phyloP scores from a whole-genome alignment of 2,888 invertebrate species.

The Eucera pruinosa region DNA sequence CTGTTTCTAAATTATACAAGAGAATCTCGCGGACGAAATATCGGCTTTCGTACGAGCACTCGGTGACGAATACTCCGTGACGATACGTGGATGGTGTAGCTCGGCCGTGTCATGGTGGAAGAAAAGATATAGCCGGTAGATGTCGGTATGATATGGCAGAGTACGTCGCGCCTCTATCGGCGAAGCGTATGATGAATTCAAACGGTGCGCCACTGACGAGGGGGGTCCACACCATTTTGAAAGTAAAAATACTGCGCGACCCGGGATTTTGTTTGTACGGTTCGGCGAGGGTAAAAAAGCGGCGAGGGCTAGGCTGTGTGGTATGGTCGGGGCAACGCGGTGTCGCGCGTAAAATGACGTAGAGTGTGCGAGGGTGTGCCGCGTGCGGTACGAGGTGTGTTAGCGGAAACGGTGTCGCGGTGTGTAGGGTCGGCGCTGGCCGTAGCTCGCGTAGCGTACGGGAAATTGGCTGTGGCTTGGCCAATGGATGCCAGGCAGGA shows the following conservation, averaged over 20 bases:
- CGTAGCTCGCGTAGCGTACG: slow-evolving; percentile 68
- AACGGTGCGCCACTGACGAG: slow-evolving; percentile 65
- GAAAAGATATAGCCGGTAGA: too few species aligned
- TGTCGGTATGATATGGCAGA: slow-evolving; percentile 28
- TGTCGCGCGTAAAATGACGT: slow-evolving; percentile 70
- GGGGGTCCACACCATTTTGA: slow-evolving; percentile 77
- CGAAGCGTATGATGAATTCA: slow-evolving; percentile 53
- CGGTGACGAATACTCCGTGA: too few species aligned
- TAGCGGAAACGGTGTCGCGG: slow-evolving; percentile 65
- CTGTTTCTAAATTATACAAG: too few species aligned
- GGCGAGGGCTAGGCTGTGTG: slow-evolving; percentile 51
- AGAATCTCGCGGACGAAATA: too few species aligned
- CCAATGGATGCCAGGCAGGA: slow-evolving; percentile 81
- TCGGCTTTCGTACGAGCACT: too few species aligned
- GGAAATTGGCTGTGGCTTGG: slow-evolving; percentile 77
- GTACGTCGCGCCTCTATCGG: slow-evolving; percentile 61
- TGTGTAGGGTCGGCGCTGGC: slow-evolving; percentile 62
- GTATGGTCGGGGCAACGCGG: slow-evolving; percentile 56
- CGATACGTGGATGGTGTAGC: too few species aligned
- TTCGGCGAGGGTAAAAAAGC: slow-evolving; percentile 62
- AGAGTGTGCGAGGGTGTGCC: slow-evolving; percentile 67
- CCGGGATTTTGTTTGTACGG: slow-evolving; percentile 72
- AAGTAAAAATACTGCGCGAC: slow-evolving; percentile 81
- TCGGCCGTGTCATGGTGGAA: too few species aligned
- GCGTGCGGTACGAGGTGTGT: slow-evolving; percentile 62